Base-by-base conservation (phyloP, 2,113 vertebrate genomes). In the Crotalus viridis region DNA sequence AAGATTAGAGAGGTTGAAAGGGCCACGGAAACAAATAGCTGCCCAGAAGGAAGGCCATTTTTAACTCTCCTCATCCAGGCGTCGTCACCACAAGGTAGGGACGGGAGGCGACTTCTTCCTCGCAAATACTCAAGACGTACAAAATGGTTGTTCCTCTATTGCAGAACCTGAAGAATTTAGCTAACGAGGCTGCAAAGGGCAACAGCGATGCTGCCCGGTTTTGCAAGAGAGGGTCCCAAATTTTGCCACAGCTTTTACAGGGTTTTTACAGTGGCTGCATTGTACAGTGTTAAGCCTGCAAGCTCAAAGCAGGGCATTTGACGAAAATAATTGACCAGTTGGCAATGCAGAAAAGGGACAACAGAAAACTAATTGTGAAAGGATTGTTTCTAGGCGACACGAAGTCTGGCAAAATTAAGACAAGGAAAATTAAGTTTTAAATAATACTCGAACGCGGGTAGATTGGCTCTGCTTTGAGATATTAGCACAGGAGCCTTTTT, bases 371-470 rank as follows among this genome's bases (percentile, higher is more conserved):
- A 91, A 26, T 89, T 91, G 87, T 15, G 94, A 93, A 94, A 10
- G 0, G 48, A 52, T 3, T 19, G 10, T 51, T 94, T 90, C 48
- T 92, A 46, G 88, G 92, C 0, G 0, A 93, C 46, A 85, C 3
- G 43, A 0, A 92, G 86, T 81, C 92, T 85, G 93, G 89, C 51
- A 94, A 94, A 95, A 93, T 10, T 90, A 93, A 89, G 48, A 9
- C 12, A 28, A 69, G 64, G 64, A 33, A 69, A 69, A 69, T 69
- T 69, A 69, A 1, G 7, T n/a, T 90, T 94, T 57, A 85, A 90
- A 86, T 56, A 85, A 28, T 69, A 69, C 64, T 33, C 87, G 28
- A 87, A 87, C 33, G 55, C 1, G 15, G 2, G 85, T 61, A 91
- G 51, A 39, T 55, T 91, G 89, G 69, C 64, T 87, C 85, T 9